Percentiles rank a stretch among this genome's conserved stretches.
Conservation (phyloP, 2,113 vertebrate species). For the Oncorhynchus clarkii region DNA sequence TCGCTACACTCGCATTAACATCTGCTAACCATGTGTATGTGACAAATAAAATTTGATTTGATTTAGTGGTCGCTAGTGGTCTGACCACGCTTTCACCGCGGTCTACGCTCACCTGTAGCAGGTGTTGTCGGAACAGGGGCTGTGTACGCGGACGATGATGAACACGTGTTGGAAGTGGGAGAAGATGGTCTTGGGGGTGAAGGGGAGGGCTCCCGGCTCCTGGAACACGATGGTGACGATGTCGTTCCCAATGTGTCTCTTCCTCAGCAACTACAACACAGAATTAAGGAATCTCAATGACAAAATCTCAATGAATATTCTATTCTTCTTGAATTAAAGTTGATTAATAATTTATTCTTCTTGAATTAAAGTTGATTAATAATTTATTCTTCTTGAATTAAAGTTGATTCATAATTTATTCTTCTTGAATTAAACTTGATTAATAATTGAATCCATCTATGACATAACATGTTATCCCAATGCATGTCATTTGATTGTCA, state of each 20-base stretch:
- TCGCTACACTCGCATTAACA: no score
- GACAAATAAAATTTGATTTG: no score
- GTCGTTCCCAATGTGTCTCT: constrained; percentile 95
- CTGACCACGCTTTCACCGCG: not conserved
- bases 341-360: not conserved
- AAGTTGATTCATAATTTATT: no score
- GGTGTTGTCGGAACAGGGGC: constrained; percentile 87
- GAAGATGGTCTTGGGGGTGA: constrained; percentile 92
- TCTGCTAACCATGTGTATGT: no score
- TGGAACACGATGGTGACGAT: constrained; percentile 98
- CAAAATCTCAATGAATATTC: no score
- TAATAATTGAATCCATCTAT: not conserved
- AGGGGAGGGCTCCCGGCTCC: constrained; percentile 90
- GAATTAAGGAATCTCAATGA: no score
- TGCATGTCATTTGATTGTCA: not conserved
- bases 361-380: not conserved
- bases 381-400: not conserved
- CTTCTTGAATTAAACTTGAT: not conserved
- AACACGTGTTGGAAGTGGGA: constrained; percentile 97
- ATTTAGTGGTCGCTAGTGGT: not conserved
- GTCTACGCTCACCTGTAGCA: constrained; percentile 85
- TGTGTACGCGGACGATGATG: constrained; percentile 86
- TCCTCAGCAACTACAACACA: constrained; percentile 81
- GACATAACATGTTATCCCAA: not conserved
- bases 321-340: not conserved